phyloP scores from a whole-genome alignment of 2,888 invertebrate genomes.

The Eugnorisma glareosa region DNA sequence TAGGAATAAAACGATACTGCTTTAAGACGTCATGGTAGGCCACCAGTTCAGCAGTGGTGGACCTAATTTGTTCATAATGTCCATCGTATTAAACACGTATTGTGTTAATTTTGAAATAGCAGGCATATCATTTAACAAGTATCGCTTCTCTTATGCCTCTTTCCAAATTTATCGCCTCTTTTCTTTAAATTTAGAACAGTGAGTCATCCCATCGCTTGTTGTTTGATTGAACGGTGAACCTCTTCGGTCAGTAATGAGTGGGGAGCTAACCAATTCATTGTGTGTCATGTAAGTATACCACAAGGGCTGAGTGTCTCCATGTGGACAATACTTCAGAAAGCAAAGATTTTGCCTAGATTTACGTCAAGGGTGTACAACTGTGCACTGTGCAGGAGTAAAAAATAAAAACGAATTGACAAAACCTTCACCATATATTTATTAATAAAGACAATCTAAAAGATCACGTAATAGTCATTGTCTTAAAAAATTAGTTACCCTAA shows the following conservation, averaged over 20 bases:
- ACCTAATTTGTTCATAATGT: neutral
- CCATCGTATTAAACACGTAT: neutral
- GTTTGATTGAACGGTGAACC: neutral
- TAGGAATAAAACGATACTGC: neutral
- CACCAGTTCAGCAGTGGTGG: neutral
- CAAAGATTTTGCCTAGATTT: neutral
- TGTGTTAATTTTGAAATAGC: neutral
- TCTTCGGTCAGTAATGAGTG: neutral
- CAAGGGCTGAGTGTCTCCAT: neutral
- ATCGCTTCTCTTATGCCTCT: neutral
- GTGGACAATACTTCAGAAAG: neutral
- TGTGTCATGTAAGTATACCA: neutral
- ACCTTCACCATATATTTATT: conserved; percentile 91
- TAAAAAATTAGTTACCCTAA: conserved; percentile 91
- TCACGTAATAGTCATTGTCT: conserved; percentile 91
- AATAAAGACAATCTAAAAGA: conserved; percentile 91
- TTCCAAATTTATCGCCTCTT: neutral
- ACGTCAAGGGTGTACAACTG: neutral
- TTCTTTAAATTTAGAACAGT: neutral
- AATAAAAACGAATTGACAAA: conserved; percentile 88
- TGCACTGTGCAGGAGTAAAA: conserved; percentile 64
- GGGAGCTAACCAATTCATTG: neutral
- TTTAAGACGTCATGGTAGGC: neutral
- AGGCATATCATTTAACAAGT: neutral
- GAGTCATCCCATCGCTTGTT: neutral